Percentiles rank a stretch among this genome's conserved stretches.
Conservation (phyloP, 1,140 invertebrate genomes). For the Drosophila bipectinata region DNA sequence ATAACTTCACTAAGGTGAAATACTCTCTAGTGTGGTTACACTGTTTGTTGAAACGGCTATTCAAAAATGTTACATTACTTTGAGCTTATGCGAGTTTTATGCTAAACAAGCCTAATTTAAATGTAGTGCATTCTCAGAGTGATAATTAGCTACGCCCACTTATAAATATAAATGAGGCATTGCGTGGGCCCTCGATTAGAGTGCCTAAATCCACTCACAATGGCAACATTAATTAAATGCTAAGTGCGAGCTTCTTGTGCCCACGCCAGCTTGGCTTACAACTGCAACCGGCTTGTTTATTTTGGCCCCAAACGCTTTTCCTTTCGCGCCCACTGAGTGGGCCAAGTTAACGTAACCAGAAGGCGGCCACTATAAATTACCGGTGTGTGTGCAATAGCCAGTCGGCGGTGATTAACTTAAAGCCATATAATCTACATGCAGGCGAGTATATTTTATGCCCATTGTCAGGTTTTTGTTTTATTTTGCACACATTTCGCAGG, state of each 20-base stretch:
- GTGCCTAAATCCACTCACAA: conserved; percentile 8
- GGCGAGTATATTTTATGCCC: conserved; percentile 21
- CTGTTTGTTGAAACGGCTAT: not conserved
- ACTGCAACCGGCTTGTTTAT: conserved; percentile 30
- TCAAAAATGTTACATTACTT: not conserved
- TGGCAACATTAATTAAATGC: conserved; percentile 22
- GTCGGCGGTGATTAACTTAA: conserved; percentile 13
- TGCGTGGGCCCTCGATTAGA: conserved; percentile 13
- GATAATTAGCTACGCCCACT: conserved; percentile 22
- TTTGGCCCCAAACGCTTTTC: conserved; percentile 29
- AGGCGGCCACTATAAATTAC: conserved; percentile 53
- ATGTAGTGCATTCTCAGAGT: conserved; percentile 1
- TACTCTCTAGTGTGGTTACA: not conserved
- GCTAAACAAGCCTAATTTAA: conserved; percentile 8
- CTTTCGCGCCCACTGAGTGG: conserved; percentile 38
- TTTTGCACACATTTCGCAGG: conserved; percentile 47
- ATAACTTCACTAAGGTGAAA: not conserved
- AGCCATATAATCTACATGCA: conserved; percentile 22
- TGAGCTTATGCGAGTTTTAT: not conserved
- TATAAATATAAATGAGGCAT: conserved; percentile 25
- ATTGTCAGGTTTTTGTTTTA: conserved; percentile 21
- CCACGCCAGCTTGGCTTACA: not conserved
- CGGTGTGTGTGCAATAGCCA: conserved; percentile 40
- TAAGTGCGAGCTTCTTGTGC: conserved; percentile 5
- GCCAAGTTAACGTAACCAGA: conserved; percentile 48